Evolutionary conservation across 2,888 invertebrate species (phyloP), one percentile per base, ranked within the genome.

Genomic region (Harpagoxenus sublaevis): DNA sequence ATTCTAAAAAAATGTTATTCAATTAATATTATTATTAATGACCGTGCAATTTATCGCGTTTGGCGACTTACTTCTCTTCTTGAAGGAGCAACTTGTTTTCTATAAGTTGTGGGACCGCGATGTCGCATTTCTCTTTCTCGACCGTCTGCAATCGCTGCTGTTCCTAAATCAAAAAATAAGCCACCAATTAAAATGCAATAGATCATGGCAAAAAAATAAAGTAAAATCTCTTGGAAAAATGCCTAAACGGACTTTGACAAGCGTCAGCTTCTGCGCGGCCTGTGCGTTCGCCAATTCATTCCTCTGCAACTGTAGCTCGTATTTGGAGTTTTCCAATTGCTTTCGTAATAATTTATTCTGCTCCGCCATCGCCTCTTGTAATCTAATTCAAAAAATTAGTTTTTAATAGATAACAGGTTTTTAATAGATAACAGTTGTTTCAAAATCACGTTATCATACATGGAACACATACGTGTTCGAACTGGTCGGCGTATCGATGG

Each of bases 371-470:
- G 83, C 45, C 45, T 75, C 78, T 23, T 86, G 83, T 75, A 88
- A 42, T 83, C 88, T 83, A 35, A 53, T 15, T 53, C 31, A 28
- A 51, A 31, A n/a, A 18, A 63, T 73, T 48, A n/a, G 1, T 63
- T 63, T 35, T 9, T 2, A 42, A 62, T 10, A 35, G 10, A 87
- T 62, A n/a, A n/a, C n/a, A n/a, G 0, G 53, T 15, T 2, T 78
- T 55, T n/a, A n/a, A n/a, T n/a, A n/a, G n/a, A n/a, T n/a, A n/a
- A n/a, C 2, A 82, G 74, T 28, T 90, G 89, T 10, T 9, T 53
- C 15, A 55, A 12, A 75, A 89, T 89, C 23, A 92, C 68, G 10
- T 84, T 85, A 10, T 90, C 81, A 18, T 89, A 91, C 15, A 91
- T 45, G 15, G 74, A 48, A n/a, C n/a, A n/a, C n/a, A n/a, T n/a